Percentiles rank a stretch among this genome's conserved stretches.
Conservation (phyloP, 2,888 invertebrate species). For the Chrysodeixis includens region DNA sequence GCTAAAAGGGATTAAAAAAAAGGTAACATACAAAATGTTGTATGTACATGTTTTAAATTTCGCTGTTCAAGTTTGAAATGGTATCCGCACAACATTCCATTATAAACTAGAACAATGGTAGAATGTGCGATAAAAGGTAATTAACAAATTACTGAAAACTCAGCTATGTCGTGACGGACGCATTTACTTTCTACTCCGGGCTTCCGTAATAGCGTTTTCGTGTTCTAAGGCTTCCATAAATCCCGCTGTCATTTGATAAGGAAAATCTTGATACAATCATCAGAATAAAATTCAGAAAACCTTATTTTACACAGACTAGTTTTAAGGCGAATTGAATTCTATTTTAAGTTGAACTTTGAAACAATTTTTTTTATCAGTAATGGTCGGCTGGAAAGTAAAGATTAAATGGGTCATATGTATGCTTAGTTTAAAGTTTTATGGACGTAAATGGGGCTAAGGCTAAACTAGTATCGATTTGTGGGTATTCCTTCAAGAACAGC, state of each 20-base stretch:
- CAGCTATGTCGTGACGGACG: slow-evolving; percentile 17
- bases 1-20: no score
- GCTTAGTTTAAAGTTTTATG: not conserved
- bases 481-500: not conserved
- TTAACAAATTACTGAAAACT: slow-evolving; percentile 20
- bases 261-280: slow-evolving; percentile 20
- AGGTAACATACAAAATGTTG: no score
- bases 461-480: not conserved
- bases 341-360: not conserved
- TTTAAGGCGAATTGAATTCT: no score
- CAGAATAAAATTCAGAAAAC: not conserved
- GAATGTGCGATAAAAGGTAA: slow-evolving; percentile 14
- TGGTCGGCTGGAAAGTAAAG: no score
- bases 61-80: not conserved
- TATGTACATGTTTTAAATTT: no score
- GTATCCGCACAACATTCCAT: not conserved
- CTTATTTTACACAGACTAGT: not conserved
- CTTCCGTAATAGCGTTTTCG: slow-evolving; percentile 51
- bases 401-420: not conserved
- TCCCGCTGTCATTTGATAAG: slow-evolving; percentile 24
- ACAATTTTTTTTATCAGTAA: not conserved
- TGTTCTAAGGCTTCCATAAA: slow-evolving; percentile 37
- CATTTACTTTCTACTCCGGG: slow-evolving; percentile 23
- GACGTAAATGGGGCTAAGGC: not conserved
- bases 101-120: not conserved